These are phyloP conservation scores for Ptychochromis oligacanthus DNA, from an alignment of 2,113 vertebrate genomes.

Conservation along the genomic window DNA sequence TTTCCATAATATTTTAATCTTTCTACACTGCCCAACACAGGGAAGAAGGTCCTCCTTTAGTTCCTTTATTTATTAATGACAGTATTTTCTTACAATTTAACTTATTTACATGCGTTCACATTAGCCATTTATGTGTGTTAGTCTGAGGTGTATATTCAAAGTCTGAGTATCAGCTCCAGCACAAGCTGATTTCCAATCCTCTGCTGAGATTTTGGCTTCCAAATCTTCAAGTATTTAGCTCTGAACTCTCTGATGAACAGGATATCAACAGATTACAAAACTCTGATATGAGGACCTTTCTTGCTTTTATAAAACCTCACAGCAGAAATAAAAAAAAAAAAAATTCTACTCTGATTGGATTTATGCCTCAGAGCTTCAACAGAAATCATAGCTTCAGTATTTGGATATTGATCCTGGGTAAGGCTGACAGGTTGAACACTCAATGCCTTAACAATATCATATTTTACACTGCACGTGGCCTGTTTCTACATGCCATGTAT, in stretches of 20 bases:
- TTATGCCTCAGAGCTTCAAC: not conserved
- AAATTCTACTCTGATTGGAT: not conserved
- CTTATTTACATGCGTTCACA: no score
- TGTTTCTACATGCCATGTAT: not conserved
- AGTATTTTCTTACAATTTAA: no score
- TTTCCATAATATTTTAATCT: no score
- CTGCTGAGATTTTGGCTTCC: no score
- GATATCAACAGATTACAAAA: not conserved
- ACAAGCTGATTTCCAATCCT: no score
- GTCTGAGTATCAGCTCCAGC: no score
- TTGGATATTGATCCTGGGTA: not conserved
- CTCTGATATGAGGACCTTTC: not conserved
- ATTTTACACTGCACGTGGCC: not conserved
- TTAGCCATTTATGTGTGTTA: no score
- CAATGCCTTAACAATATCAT: not conserved
- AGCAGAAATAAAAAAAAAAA: no score
- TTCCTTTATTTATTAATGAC: no score
- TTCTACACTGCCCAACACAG: no score
- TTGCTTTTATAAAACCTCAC: not conserved
- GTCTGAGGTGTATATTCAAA: not conserved
- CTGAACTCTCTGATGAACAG: not conserved
- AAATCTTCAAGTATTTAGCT: not conserved
- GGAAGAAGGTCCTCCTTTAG: no score
- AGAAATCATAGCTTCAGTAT: not conserved
- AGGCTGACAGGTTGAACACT: not conserved